Percentiles rank a stretch among this genome's conserved stretches.
Conservation (phyloP, 2,888 invertebrate genomes). For the Erebia epiphron region DNA sequence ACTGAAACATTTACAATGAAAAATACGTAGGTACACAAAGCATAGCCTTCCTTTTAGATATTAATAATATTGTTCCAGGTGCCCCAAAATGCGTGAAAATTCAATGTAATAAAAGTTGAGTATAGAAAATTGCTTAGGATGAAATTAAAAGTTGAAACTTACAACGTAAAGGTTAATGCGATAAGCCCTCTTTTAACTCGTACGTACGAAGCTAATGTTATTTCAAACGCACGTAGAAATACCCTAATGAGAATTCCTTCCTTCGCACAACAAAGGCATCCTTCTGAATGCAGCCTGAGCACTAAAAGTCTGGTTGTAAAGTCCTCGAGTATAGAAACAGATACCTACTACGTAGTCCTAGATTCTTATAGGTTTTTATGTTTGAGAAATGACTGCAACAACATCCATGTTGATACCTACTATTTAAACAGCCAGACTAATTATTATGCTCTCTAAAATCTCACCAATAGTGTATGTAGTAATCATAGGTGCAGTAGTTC, state of each 20-base stretch:
- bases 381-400: not conserved
- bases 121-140: not conserved
- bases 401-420: not conserved
- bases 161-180: slow-evolving; percentile 46
- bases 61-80: too few relatives aligned
- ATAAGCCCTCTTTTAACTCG: slow-evolving; percentile 53
- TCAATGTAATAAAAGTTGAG: too few relatives aligned
- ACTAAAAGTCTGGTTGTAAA: slow-evolving; percentile 65
- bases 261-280: slow-evolving; percentile 66
- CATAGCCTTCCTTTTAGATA: not conserved
- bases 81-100: too few relatives aligned
- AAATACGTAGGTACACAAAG: not conserved
- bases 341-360: not conserved
- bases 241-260: slow-evolving; percentile 75
- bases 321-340: slow-evolving; percentile 13
- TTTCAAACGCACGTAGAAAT: slow-evolving; percentile 68
- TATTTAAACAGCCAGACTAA: too few relatives aligned
- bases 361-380: not conserved
- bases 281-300: slow-evolving; percentile 69
- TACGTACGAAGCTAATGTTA: slow-evolving; percentile 65
- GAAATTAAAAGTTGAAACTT: slow-evolving; percentile 35
- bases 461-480: too few relatives aligned
- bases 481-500: too few relatives aligned
- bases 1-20: not conserved
- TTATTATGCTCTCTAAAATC: too few relatives aligned